phyloP scores from a whole-genome alignment of 2,113 vertebrate species.

The Peromyscus leucopus region DNA sequence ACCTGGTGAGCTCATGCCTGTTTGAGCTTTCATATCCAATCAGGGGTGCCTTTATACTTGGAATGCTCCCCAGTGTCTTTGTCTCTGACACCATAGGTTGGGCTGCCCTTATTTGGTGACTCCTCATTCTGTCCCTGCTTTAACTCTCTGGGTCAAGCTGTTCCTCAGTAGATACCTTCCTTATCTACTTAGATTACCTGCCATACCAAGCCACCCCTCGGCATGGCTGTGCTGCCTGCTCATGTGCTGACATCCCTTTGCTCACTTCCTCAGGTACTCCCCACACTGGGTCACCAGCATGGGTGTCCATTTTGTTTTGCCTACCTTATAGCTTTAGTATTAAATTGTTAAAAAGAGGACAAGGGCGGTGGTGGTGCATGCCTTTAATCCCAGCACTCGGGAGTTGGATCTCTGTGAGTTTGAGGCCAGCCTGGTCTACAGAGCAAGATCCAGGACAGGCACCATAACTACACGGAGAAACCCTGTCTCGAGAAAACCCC shows the following conservation, averaged over 20 bases:
- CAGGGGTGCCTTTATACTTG: not conserved
- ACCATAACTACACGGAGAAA: no score
- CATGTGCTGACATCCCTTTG: not conserved
- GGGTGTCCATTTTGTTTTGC: not conserved
- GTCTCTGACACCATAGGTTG: not conserved
- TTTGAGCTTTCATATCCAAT: not conserved
- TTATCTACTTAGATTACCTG: not conserved
- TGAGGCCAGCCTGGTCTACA: no score
- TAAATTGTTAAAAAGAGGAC: constrained; percentile 24
- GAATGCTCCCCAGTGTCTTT: not conserved
- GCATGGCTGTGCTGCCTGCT: not conserved
- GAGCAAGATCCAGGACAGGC: no score
- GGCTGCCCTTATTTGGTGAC: not conserved
- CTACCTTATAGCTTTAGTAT: not conserved
- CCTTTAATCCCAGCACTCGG: no score
- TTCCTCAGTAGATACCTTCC: not conserved
- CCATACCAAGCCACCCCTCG: not conserved
- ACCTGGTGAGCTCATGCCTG: not conserved
- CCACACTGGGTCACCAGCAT: not conserved
- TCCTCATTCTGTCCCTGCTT: not conserved
- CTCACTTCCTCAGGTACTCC: not conserved
- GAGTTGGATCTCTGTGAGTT: no score
- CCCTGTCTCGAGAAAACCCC: no score
- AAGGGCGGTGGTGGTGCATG: not conserved
- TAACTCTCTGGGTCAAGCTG: not conserved